Base-by-base conservation (phyloP, 92 coral and sea anemone genomes). In the Desmophyllum pertusum region DNA sequence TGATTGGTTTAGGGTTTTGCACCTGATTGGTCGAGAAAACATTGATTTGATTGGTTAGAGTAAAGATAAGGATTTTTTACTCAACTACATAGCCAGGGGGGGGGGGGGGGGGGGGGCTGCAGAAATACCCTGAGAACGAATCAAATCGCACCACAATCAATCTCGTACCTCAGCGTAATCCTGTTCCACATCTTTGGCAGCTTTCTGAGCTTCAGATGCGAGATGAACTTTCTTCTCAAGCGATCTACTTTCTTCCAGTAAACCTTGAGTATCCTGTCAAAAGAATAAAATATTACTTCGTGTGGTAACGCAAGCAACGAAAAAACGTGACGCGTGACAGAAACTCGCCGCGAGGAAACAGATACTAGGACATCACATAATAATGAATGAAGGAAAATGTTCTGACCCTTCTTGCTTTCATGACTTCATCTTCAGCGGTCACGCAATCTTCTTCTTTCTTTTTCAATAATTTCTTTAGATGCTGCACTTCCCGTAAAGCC, bases 121-220 rank as follows among this genome's bases (percentile, higher is more conserved):
- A 30, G 2, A 30, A 30, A 25, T 10, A 5, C 33, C 13, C 4
- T 5, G 0, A 27, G 35, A 13, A 30, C 0, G 1, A 61, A 25
- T 6, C 31, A 61, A 61, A n/a, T 61, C 11, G n/a, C 30, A 4
- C 66, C 31, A 61, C 31, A n/a, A n/a, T 1, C 14, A 29, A 23
- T n/a, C 37, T 3, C 43, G 39, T 39, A 94, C 98, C 93, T 97
- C 98, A 40, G 90, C 97, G 55, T 97, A 97, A 45, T 97, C 99
- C 38, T 94, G 94, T 73, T 97, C 99, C 64, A 88, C 90, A 67
- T 77, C 90, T 50, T 90, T 82, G 0, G 99, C 98, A 0, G 95
- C 99, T 64, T 90, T 88, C 80, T 93, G 98, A 42, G 99, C 99
- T 90, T 97, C 92, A 14, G 95, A 94, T n/a, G 96, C 98, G 59